Evolutionary conservation across 2,113 vertebrate genomes (phyloP).

Genomic region (Mugil cephalus): DNA sequence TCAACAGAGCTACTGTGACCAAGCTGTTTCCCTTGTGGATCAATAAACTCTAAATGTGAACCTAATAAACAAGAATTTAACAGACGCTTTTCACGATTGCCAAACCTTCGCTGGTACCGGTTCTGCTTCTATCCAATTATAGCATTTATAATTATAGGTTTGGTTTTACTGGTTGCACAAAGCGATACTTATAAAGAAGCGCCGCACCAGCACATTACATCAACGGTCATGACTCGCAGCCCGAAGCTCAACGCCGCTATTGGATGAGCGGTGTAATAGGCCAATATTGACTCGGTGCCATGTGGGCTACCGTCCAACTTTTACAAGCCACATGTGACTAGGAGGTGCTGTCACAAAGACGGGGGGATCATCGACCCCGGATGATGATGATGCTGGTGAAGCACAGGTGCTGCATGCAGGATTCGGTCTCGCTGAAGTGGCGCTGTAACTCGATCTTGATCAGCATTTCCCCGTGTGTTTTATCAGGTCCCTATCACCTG

Average conservation of each 20-base stretch:
- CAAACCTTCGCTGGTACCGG: too few relatives aligned
- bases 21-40: too few relatives aligned
- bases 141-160: not conserved
- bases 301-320: constrained; percentile 52
- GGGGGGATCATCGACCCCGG: constrained; percentile 38
- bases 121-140: too few relatives aligned
- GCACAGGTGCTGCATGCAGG: constrained; percentile 52
- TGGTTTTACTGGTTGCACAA: not conserved
- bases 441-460: constrained; percentile 31
- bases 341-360: constrained; percentile 32
- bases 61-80: too few relatives aligned
- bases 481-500: constrained; percentile 18
- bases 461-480: constrained; percentile 9
- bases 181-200: not conserved
- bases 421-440: constrained; percentile 39
- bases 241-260: constrained; percentile 26
- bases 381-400: constrained; percentile 18
- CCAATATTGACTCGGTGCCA: constrained; percentile 38
- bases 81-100: too few relatives aligned
- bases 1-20: too few relatives aligned
- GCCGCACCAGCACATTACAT: not conserved
- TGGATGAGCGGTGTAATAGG: constrained; percentile 31
- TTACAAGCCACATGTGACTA: constrained; percentile 45
- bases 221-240: constrained; percentile 16
- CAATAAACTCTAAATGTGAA: too few relatives aligned